phyloP scores from a whole-genome alignment of 2,888 invertebrate species.

The Sinelater perroti region DNA sequence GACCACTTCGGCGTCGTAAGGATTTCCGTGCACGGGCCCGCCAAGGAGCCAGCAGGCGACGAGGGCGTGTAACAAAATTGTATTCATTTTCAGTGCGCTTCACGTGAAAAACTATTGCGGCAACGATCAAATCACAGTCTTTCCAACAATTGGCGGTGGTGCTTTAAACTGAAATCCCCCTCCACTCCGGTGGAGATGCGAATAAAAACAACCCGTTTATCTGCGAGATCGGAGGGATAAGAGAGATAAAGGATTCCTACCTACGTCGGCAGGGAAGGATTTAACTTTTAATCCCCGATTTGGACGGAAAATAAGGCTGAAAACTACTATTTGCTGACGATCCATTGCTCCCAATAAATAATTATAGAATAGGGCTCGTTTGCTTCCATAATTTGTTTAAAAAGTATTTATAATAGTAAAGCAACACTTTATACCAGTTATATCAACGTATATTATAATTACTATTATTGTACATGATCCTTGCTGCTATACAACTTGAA shows the following conservation, averaged over 20 bases:
- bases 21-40: background rate
- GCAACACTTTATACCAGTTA: no score
- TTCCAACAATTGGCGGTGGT: slow-evolving; percentile 40
- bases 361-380: no score
- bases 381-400: no score
- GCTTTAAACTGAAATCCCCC: slow-evolving; percentile 40
- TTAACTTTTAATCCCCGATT: slow-evolving; percentile 1
- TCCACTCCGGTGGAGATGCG: slow-evolving; percentile 31
- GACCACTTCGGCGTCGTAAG: slow-evolving; percentile 73
- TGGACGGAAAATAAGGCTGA: no score
- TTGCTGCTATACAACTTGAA: no score
- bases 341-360: no score
- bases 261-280: slow-evolving; percentile 2
- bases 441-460: no score
- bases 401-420: no score
- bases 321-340: no score
- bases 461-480: no score
- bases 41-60: background rate
- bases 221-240: slow-evolving; percentile 35
- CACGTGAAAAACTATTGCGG: slow-evolving; percentile 16
- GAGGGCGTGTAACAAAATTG: no score
- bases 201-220: slow-evolving; percentile 38
- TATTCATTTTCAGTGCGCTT: no score
- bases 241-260: slow-evolving; percentile 33
- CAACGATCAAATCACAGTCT: slow-evolving; percentile 33